Base-by-base conservation (phyloP, 2,888 invertebrate species). In the Carabus problematicus region DNA sequence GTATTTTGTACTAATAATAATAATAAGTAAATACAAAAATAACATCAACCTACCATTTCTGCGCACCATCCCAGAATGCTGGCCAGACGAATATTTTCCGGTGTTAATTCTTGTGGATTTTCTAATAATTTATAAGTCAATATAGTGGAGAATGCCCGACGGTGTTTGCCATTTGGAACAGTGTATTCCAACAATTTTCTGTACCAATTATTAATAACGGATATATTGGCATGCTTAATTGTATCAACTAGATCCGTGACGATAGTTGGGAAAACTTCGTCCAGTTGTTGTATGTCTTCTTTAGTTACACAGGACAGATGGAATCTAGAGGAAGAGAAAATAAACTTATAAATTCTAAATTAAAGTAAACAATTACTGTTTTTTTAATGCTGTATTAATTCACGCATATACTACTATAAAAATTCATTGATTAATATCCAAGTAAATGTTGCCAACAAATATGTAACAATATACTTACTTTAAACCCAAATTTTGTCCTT, bases 1-100 rank as follows among this genome's bases (percentile, higher is more conserved):
- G n/a, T n/a, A n/a, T n/a, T n/a, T n/a, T n/a, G n/a, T n/a, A n/a
- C n/a, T n/a, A n/a, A n/a, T n/a, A n/a, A n/a, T n/a, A n/a, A n/a
- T n/a, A n/a, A 29, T 29, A 3, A 2, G 29, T 29, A 29, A 29
- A 29, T 29, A 29, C 29, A 3, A 29, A 6, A 29, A 29, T 29
- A 29, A 29, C 29, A 29, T 59, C 71, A 58, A 83, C 88, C 85
- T 81, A 97, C 97, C 91, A 97, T 88, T 88, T 98, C 98, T 3
- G 93, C 88, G 79, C 96, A 95, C 96, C 97, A 97, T 72, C 96
- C 97, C 80, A 97, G 85, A 75, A 95, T 89, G 74, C 92, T 90
- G 0, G 94, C 93, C 71, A 90, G 81, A 74, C 89, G 87, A 45
- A 95, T 81, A 75, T 92, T 93, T 74, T 94, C 93, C 0, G 91